Base-by-base conservation (phyloP, 2,888 invertebrate species). In the Gymnoscelis rufifasciata region DNA sequence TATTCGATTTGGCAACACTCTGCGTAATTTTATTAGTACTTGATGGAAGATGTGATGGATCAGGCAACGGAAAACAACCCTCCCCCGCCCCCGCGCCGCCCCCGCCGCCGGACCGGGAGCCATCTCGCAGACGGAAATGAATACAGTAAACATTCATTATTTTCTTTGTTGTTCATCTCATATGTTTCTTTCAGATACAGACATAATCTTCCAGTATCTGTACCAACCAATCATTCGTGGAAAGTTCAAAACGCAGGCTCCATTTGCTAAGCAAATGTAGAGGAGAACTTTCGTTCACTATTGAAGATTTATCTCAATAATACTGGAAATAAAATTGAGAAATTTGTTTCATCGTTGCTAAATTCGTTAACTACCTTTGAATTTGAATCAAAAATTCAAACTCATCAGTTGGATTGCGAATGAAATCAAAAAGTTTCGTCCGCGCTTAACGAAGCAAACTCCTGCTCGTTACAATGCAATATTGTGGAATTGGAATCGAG, bases 1-100 rank as follows among this genome's bases (percentile, higher is more conserved):
- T 72, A 71, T 72, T 68, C 68, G 68, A 73, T 74, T 71, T 71
- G 59, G 57, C 56, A 64, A 62, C 66, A 64, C 57, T 64, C 63
- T 54, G 50, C 52, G 59, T 69, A 67, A 68, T 69, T 62, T 59
- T 62, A 64, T 66, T 63, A 67, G 43, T 43, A 30, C 30, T 41
- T 50, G 52, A 40, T 30, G 48, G 39, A 42, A 28, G 50, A 35
- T 43, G 55, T 72, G 73, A 74, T 74, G 60, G 71, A 74, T 73
- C 33, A 10, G 15, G n/a, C 14, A 15, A 33, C 37, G 29, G 19
- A 40, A 37, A 27, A 47, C 39, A 38, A 38, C 14, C n/a, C n/a
- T n/a, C n/a, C n/a, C n/a, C n/a, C n/a, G n/a, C n/a, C n/a, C n/a
- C n/a, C n/a, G n/a, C n/a, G n/a, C n/a, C n/a, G n/a, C n/a, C n/a